Evolutionary conservation across 2,888 invertebrate genomes (phyloP), one percentile per base, ranked within the genome.

Genomic region (Rhamphomyia laevipes): DNA sequence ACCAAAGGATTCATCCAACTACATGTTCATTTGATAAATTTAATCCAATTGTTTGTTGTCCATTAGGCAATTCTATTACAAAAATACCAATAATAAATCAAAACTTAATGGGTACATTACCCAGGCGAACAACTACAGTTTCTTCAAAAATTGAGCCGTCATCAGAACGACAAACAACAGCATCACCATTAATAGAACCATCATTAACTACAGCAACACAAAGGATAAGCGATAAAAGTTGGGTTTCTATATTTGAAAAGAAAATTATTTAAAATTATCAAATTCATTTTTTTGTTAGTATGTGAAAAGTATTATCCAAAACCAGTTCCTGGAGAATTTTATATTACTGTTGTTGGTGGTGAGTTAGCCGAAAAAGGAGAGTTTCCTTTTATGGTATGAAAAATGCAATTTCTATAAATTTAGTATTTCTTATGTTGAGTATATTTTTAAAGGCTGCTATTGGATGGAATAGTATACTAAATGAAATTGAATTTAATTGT

Each of bases 401-500:
- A 7, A 35, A 35, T 35, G 2, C 4, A 35, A 35, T n/a, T 4
- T 35, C 6, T 35, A 5, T 13, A 35, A n/a, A 13, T n/a, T 35
- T n/a, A 30, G 18, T 15, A 27, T 40, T 18, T 38, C 17, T 38
- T 38, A n/a, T n/a, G n/a, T n/a, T n/a, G n/a, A n/a, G 11, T n/a
- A 35, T n/a, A 27, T 23, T 7, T 15, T 40, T 12, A 37, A 18
- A 42, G 42, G 42, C 27, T n/a, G 42, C 42, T 3, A 23, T 42
- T 23, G 42, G 42, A 2, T 42, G 42, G 42, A 13, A 11, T 21
- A 13, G 2, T 15, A 21, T 15, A 21, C 3, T 21, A 9, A 27
- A 27, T 42, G 33, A 48, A 48, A 58, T 64, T 12, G 61, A 63
- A 16, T 69, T 66, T 54, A 66, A 65, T 53, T 70, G 69, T 45